These are phyloP conservation scores for Ormyrus rosae DNA, from an alignment of 2,888 invertebrate species.

Conservation along the genomic window DNA sequence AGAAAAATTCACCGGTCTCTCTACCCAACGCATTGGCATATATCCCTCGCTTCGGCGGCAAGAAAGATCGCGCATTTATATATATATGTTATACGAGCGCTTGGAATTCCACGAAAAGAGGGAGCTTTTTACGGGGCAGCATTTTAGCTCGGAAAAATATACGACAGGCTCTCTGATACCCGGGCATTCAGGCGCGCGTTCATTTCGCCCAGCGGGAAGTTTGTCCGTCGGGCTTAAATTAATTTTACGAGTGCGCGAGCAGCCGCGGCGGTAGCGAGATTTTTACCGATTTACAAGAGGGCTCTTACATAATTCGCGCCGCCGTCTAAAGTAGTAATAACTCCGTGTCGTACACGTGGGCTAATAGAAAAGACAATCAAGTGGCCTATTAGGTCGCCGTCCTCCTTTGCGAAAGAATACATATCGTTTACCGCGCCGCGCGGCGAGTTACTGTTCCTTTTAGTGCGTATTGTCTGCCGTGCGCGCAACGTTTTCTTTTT, in stretches of 20 bases:
- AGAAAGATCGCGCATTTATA: too few species aligned
- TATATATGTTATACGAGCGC: not conserved
- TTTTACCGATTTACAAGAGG: constrained; percentile 32
- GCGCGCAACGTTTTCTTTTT: constrained; percentile 5
- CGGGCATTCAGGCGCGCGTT: constrained; percentile 11
- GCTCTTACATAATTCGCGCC: constrained; percentile 22
- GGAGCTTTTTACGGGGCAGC: not conserved
- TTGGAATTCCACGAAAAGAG: constrained; percentile 12
- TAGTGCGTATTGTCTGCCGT: not conserved
- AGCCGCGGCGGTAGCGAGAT: constrained; percentile 13
- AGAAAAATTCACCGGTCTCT: too few species aligned
- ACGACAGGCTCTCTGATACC: constrained; percentile 28
- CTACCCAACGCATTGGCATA: too few species aligned
- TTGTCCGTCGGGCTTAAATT: constrained; percentile 3
- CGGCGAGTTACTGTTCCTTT: not conserved
- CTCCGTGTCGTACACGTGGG: not conserved
- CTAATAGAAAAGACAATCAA: constrained; percentile 15
- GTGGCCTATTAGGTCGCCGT: not conserved
- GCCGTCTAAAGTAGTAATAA: constrained; percentile 20
- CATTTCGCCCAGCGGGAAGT: constrained; percentile 5
- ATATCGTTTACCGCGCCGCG: not conserved
- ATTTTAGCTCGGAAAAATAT: constrained; percentile 27
- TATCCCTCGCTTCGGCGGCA: too few species aligned
- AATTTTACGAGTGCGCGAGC: constrained; percentile 15
- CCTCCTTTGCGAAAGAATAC: constrained; percentile 2